phyloP scores from a whole-genome alignment of 2,797 vertebrate genomes.

The Spizella passerina region DNA sequence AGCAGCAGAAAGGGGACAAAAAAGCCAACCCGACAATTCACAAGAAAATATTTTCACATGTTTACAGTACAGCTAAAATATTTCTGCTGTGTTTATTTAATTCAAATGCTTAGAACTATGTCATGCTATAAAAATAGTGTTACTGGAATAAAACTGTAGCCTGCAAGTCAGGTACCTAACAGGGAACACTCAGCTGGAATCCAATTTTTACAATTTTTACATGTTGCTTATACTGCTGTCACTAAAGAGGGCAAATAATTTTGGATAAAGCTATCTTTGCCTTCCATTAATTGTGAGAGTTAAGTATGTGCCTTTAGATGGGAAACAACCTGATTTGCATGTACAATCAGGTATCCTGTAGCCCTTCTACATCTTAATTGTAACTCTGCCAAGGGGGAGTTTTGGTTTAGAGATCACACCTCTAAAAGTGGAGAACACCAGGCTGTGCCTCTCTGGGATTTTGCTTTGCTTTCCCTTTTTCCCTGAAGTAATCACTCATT shows the following conservation, averaged over 20 bases:
- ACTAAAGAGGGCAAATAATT: background rate
- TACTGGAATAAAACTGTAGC: background rate
- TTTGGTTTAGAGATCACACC: background rate
- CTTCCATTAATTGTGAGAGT: background rate
- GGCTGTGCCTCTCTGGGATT: background rate
- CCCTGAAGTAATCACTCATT: background rate
- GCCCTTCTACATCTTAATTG: background rate
- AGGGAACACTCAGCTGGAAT: background rate
- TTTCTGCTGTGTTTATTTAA: slow-evolving; percentile 23
- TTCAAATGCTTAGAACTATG: background rate
- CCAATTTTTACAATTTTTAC: background rate
- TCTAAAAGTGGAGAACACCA: background rate
- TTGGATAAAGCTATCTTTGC: background rate
- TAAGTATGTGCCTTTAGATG: background rate
- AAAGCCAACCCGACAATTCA: background rate
- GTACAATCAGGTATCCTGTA: background rate
- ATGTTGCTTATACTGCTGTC: background rate
- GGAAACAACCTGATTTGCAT: background rate
- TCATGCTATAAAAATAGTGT: background rate
- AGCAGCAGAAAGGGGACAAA: background rate
- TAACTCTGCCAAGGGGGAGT: background rate
- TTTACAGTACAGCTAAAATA: slow-evolving; percentile 10
- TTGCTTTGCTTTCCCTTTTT: background rate
- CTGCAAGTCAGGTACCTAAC: background rate
- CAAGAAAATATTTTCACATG: background rate